phyloP scores from a whole-genome alignment of 2,888 invertebrate species.

The Drosophila nr. perissopoda region DNA sequence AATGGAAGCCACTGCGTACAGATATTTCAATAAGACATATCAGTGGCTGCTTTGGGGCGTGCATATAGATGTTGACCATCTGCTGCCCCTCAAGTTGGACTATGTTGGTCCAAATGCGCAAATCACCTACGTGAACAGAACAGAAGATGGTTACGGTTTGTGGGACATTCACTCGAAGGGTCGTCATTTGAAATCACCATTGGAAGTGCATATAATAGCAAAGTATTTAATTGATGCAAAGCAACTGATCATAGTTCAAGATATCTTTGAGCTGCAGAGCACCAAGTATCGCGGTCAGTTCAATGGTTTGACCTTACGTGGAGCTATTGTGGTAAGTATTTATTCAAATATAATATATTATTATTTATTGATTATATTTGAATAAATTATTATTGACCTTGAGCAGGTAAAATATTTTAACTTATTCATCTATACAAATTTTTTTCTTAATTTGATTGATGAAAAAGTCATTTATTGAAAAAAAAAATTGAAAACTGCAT shows the following conservation, averaged over 20 bases:
- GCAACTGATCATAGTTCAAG: slow-evolving; percentile 28
- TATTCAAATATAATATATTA: background rate
- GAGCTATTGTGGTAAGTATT: slow-evolving; percentile 78
- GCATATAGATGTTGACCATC: slow-evolving; percentile 40
- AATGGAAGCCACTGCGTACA: slow-evolving; percentile 55
- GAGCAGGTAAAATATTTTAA: too few relatives aligned
- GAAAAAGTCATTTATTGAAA: background rate
- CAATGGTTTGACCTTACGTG: slow-evolving; percentile 75
- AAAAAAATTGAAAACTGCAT: background rate
- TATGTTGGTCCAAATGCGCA: slow-evolving; percentile 82
- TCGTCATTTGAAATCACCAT: slow-evolving; percentile 68
- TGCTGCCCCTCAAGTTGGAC: slow-evolving; percentile 57
- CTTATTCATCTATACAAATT: too few relatives aligned
- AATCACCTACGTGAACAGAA: slow-evolving; percentile 73
- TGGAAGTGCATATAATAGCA: slow-evolving; percentile 68
- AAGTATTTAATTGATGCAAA: slow-evolving; percentile 24
- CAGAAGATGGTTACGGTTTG: slow-evolving; percentile 46
- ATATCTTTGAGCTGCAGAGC: slow-evolving; percentile 74
- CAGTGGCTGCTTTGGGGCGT: slow-evolving; percentile 81
- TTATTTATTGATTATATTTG: too few relatives aligned
- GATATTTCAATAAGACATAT: slow-evolving; percentile 82
- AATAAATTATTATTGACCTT: background rate
- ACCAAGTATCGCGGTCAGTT: slow-evolving; percentile 73
- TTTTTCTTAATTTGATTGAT: background rate
- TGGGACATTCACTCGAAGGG: slow-evolving; percentile 83